Base-by-base conservation (phyloP, 2,113 vertebrate genomes). In the Solea senegalensis region DNA sequence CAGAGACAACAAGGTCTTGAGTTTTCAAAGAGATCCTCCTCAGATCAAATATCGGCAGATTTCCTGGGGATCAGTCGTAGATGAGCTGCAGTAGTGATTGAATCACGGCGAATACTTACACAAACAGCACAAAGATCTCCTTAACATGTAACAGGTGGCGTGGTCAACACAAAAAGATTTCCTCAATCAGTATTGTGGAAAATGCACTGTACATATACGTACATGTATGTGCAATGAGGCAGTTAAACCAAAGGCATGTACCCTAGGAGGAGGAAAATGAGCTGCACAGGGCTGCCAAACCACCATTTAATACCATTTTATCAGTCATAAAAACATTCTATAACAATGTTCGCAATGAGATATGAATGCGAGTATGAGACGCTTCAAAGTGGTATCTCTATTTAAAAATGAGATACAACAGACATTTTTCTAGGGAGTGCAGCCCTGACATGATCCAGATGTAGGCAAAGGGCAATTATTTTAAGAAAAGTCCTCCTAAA, bases 41-140 rank as follows among this genome's bases (percentile, higher is more conserved):
- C 73, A 69, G 77, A 82, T 81, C 75, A 76, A 82, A 88, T 82
- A 83, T 85, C 83, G 69, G 63, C 60, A 80, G 73, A 83, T 90
- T 86, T 85, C 75, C 83, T 63, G 71, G 15, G 71, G 80, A 82
- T 91, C 53, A 77, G 66, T 7, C 4, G 67, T 46, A 76, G 69
- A 86, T 50, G 56, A 83, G 51, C 41, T 72, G 55, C 46, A 39
- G 66, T 44, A 52, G 74, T 70, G 58, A 70, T n/a, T 62, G 45
- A 81, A 78, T 80, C 52, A 39, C 40, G 46, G 44, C 65, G 65
- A 82, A 72, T 52, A 72, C 62, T 78, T 81, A 74, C 1, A 64
- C 72, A 69, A 85, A 81, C 71, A 88, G 62, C 27, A 55, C 27
- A 74, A 3, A 72, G 40, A 75, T 70, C 65, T 83, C 27, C 21